These are phyloP conservation scores for Maniola hyperantus DNA, from an alignment of 2,888 invertebrate species.

Conservation along the genomic window DNA sequence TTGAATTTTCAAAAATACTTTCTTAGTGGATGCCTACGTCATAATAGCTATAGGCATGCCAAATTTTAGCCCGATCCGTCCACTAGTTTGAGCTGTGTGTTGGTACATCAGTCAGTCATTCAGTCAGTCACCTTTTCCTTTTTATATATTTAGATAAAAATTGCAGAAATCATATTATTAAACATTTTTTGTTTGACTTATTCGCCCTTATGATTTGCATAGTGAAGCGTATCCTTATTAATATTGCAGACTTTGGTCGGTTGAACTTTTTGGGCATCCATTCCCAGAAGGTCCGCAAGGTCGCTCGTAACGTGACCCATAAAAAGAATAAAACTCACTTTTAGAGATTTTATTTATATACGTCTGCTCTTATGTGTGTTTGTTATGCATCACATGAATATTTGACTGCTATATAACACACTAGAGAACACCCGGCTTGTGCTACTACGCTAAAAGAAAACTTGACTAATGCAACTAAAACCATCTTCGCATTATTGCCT, in stretches of 20 bases:
- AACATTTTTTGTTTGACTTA: not conserved
- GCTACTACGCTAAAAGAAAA: no score
- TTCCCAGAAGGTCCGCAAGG: conserved; percentile 35
- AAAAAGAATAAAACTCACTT: conserved; percentile 27
- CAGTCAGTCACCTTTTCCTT: no score
- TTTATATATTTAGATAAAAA: no score
- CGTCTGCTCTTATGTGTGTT: conserved; percentile 4
- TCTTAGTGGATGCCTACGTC: no score
- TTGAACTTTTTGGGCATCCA: conserved; percentile 9
- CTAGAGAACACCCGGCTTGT: no score
- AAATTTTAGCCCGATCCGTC: no score
- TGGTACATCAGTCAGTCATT: no score
- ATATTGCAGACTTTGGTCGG: conserved; percentile 16
- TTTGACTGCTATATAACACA: conserved; percentile 8
- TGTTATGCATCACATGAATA: conserved; percentile 4
- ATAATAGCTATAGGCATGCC: no score
- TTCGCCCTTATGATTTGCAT: conserved; percentile 6
- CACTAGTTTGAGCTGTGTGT: no score
- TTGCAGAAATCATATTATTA: not conserved
- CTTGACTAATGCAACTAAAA: no score
- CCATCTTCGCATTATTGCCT: no score
- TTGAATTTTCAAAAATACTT: no score
- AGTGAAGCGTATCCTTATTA: not conserved
- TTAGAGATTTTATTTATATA: conserved; percentile 6
- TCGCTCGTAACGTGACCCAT: conserved; percentile 23